Evolutionary conservation across 64 coral and sea anemone genomes (phyloP), one percentile per base, ranked within the genome.

Genomic region (Cladopsammia gracilis): DNA sequence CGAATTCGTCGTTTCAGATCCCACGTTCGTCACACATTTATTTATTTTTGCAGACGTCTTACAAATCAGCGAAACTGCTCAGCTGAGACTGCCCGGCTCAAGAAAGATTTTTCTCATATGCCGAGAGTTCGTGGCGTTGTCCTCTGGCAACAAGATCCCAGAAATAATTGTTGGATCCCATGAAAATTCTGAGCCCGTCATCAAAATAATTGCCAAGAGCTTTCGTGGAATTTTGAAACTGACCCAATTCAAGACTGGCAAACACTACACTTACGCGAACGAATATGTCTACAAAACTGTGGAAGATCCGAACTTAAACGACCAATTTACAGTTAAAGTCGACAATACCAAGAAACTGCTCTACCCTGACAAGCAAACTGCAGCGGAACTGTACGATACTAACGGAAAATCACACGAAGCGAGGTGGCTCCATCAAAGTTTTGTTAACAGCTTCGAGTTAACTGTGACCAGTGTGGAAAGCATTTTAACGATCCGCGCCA

Each of bases 31-130:
- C 18, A 90, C 76, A 20, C 88, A 90, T 79, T 54, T 90, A 43
- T 90, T 90, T 42, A 90, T 90, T 25, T 81, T 79, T 68, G 88
- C 88, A 20, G 88, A 90, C 22, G 88, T 90, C 65, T 70, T 90
- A 9, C 22, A 77, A 90, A 78, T 90, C 48, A 66, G 61, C 22
- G 46, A 51, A 69, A 79, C 58, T 87, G 85, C 85, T 16, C 67
- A 70, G 61, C 3, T 90, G 50, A 80, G 23, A 2, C 75, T 90
- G 3, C 75, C 88, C 3, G 88, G 88, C 61, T 78, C 88, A 2
- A 57, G 65, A 34, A 67, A 90, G 61, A 90, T 90, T 24, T 90
- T 62, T 57, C 88, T 90, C 7, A 25, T 90, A 20, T 90, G 88
- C 46, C 58, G 88, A 80, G 76, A 90, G n/a, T 79, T 90, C 60